phyloP scores from a whole-genome alignment of 1,140 invertebrate species.

The Ceratitis capitata region DNA sequence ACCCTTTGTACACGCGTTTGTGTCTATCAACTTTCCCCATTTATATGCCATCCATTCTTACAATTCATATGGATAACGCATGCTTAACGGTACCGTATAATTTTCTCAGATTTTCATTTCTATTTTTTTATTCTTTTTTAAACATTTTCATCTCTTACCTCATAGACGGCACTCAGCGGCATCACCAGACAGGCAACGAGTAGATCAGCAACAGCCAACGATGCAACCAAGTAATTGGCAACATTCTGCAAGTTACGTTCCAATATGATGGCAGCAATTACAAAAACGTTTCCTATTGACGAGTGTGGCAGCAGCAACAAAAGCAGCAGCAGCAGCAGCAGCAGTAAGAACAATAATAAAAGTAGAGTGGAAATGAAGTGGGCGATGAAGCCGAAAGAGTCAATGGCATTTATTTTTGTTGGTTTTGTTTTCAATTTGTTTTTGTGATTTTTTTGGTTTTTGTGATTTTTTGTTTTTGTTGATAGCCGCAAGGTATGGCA shows the following conservation, averaged over 20 bases:
- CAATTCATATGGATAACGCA: too few species aligned
- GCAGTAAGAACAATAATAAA: neutral
- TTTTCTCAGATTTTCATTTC: neutral
- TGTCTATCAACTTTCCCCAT: too few species aligned
- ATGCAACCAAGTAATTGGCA: slow-evolving; percentile 91
- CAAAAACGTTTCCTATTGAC: slow-evolving; percentile 89
- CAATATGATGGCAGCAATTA: slow-evolving; percentile 91
- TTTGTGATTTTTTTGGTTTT: neutral
- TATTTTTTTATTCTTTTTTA: neutral
- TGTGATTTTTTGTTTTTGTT: neutral
- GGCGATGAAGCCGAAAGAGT: neutral
- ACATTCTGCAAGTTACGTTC: slow-evolving; percentile 92
- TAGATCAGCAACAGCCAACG: slow-evolving; percentile 89
- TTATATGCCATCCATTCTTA: too few species aligned
- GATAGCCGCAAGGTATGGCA: neutral
- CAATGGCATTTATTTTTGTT: neutral
- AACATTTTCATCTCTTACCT: slow-evolving; percentile 69
- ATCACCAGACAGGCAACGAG: slow-evolving; percentile 93
- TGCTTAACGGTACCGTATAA: too few species aligned
- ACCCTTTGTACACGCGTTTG: too few species aligned
- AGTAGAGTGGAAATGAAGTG: neutral
- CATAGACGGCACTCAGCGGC: slow-evolving; percentile 84
- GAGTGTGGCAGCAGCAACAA: neutral
- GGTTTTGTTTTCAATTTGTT: neutral
- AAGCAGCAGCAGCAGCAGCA: neutral